Evolutionary conservation across 2,888 invertebrate genomes (phyloP).

Genomic region (Aphrophora alni): DNA sequence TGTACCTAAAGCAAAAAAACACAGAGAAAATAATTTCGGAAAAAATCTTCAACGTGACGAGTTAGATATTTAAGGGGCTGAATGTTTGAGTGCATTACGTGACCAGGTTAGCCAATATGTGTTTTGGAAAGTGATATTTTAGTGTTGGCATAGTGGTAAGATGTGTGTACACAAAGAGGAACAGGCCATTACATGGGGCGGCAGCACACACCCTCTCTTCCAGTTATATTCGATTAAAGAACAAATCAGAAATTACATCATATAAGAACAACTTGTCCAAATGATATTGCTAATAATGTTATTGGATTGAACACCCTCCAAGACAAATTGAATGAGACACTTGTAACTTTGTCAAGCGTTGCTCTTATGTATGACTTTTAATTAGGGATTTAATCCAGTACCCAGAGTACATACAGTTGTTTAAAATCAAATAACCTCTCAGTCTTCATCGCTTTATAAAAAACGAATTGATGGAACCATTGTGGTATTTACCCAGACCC

Average conservation of each 20-base stretch:
- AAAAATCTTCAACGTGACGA: background rate
- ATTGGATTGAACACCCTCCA: background rate
- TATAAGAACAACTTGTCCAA: background rate
- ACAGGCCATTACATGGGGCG: background rate
- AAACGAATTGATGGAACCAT: no score
- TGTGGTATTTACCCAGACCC: no score
- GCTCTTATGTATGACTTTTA: no score
- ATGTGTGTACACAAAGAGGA: background rate
- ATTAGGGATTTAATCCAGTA: no score
- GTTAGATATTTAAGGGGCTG: background rate
- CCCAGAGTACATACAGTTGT: no score
- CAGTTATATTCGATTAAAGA: background rate
- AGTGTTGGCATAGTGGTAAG: background rate
- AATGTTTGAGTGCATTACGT: slow-evolving; percentile 7
- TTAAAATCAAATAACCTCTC: no score
- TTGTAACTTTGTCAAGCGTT: background rate
- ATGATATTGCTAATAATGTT: background rate
- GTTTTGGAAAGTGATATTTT: slow-evolving; percentile 9
- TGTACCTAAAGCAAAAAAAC: no score
- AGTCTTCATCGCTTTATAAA: no score
- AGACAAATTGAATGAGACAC: background rate
- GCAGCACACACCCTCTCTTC: background rate
- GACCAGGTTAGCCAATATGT: background rate
- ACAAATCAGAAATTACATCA: background rate
- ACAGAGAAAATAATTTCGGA: no score